Evolutionary conservation across 1,140 invertebrate species (phyloP).

Genomic region (Pogonomyrmex barbatus): DNA sequence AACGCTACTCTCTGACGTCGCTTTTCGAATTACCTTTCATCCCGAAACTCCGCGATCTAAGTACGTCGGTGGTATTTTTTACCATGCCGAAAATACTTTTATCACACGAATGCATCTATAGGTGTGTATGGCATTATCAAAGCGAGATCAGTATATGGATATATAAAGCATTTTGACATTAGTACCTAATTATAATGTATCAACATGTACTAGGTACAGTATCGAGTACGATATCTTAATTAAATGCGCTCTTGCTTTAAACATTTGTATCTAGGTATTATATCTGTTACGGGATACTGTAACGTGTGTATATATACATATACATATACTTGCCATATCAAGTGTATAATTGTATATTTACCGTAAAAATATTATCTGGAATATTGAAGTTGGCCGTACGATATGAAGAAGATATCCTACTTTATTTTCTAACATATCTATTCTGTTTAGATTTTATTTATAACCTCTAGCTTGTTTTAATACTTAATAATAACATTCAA

Average conservation of each 20-base stretch:
- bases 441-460: conserved; percentile 34
- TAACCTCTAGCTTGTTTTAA: neutral
- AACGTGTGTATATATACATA: conserved; percentile 26
- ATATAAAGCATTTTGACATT: conserved; percentile 9
- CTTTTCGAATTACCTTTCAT: conserved; percentile 62
- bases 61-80: conserved; percentile 24
- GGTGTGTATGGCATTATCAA: conserved; percentile 6
- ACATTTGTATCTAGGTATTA: conserved; percentile 57
- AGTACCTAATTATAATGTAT: conserved; percentile 31
- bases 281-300: conserved; percentile 46
- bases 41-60: conserved; percentile 44
- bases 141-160: conserved; percentile 22
- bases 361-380: conserved; percentile 3
- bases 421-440: conserved; percentile 20
- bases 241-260: conserved; percentile 34
- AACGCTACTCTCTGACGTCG: conserved; percentile 53
- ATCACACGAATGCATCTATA: conserved; percentile 8
- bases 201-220: conserved; percentile 4
- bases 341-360: conserved; percentile 64
- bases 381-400: conserved; percentile 14
- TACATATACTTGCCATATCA: conserved; percentile 53
- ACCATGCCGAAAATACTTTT: conserved; percentile 32
- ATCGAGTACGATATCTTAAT: conserved; percentile 26
- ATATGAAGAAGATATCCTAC: neutral
- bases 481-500: conserved; percentile 8